phyloP scores from a whole-genome alignment of 2,113 vertebrate species.

The Mormoops blainvillei region DNA sequence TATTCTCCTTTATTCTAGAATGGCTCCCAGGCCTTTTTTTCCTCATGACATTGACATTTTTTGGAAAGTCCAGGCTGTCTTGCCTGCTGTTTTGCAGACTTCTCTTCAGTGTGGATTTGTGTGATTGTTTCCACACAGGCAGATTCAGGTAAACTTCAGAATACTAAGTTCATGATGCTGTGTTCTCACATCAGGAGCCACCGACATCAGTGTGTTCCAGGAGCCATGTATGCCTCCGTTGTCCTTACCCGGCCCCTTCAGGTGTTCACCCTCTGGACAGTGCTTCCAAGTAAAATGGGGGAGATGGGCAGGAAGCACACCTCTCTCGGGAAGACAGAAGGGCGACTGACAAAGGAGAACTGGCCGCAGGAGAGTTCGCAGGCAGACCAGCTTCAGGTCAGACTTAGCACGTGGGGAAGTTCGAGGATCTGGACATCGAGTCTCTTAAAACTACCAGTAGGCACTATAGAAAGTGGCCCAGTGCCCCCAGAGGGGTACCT shows the following conservation, averaged over 20 bases:
- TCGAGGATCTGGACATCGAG: background rate
- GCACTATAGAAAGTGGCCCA: background rate
- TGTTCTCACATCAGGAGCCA: background rate
- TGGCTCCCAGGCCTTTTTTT: background rate
- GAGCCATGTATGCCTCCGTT: background rate
- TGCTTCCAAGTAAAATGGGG: no score
- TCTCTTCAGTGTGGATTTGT: background rate
- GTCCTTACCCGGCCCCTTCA: background rate
- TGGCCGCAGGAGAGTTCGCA: accelerated
- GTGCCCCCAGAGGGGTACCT: background rate
- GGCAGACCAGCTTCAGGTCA: background rate
- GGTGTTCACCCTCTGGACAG: background rate
- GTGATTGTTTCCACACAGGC: background rate
- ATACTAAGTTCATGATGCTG: background rate
- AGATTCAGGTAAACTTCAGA: background rate
- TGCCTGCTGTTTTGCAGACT: background rate
- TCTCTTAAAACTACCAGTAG: background rate
- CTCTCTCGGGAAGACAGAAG: background rate
- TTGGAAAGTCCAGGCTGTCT: background rate
- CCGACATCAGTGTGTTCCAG: background rate
- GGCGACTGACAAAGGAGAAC: background rate
- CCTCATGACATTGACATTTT: background rate
- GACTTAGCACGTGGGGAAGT: background rate
- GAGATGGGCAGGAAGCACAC: background rate
- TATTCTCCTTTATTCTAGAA: background rate